Evolutionary conservation across 2,797 vertebrate genomes (phyloP).

Genomic region (Melanotaenia nigrans): DNA sequence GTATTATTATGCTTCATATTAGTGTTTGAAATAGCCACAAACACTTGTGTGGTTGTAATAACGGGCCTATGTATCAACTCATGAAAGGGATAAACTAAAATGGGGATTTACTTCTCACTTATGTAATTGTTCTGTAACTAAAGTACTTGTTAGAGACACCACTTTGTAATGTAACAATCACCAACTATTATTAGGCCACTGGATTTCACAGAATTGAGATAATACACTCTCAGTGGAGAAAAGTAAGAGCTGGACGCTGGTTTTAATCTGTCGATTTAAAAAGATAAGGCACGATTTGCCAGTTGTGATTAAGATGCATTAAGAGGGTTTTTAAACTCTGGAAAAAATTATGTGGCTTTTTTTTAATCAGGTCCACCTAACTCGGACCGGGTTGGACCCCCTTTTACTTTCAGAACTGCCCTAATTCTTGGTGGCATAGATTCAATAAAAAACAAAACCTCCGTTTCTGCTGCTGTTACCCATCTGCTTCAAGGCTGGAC

Average conservation of each 20-base stretch:
- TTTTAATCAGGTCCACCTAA: too few relatives aligned
- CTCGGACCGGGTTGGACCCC: too few relatives aligned
- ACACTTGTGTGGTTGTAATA: background rate
- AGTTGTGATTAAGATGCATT: background rate
- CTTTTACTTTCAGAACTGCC: too few relatives aligned
- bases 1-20: background rate
- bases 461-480: too few relatives aligned
- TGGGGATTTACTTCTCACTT: background rate
- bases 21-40: background rate
- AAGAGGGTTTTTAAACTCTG: too few relatives aligned
- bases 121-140: background rate
- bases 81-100: background rate
- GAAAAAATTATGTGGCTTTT: too few relatives aligned
- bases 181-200: background rate
- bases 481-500: too few relatives aligned
- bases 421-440: too few relatives aligned
- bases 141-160: background rate
- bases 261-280: too few relatives aligned
- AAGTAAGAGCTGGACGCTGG: background rate
- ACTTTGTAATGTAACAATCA: background rate
- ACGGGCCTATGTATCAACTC: background rate
- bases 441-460: too few relatives aligned
- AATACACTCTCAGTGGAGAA: too few relatives aligned
- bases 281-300: background rate
- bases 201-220: background rate